Base-by-base conservation (phyloP, 2,888 invertebrate species). In the Hemaris fuciformis region DNA sequence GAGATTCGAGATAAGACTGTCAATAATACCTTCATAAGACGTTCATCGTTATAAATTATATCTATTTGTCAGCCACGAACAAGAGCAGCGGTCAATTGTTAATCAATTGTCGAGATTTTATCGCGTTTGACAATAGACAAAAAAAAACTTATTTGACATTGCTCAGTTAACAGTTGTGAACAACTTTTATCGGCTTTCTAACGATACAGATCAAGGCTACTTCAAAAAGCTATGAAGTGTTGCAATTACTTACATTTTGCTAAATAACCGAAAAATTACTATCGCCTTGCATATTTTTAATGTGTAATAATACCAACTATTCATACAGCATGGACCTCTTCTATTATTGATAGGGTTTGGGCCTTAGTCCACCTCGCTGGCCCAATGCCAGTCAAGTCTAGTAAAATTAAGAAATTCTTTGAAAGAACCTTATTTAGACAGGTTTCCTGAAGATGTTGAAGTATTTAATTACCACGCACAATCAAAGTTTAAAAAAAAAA, bases 71-170 rank as follows among this genome's bases (percentile, higher is more conserved):
- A 18, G 27, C 31, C 18, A 22, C 2, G 46, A n/a, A 23, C 46
- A 45, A 45, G 22, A 45, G 53, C 22, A n/a, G 27, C 31, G 53
- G 31, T 31, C 53, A 53, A 53, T 53, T 31, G 53, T 46, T 57
- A 27, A 58, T 58, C 58, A 58, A 58, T 53, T 62, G 59, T 57
- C 34, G 8, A 6, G 53, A 53, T 53, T 10, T 53, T 53, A 53
- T 53, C 53, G 4, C 27, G 18, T 27, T 53, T 42, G 58, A 42
- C 58, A 59, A 43, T 59, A 43, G 58, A 43, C 38, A 59, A 57
- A 41, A 43, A 58, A 42, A 42, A 25, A 58, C 20, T 22, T 59
- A 43, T 59, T 59, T 59, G 58, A 59, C 58, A 59, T 59, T 59
- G 58, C 15, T 43, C 42, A 43, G 58, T 59, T 59, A 59, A 59